Evolutionary conservation across 2,113 vertebrate genomes (phyloP).

Genomic region (Ptilonorhynchus violaceus): DNA sequence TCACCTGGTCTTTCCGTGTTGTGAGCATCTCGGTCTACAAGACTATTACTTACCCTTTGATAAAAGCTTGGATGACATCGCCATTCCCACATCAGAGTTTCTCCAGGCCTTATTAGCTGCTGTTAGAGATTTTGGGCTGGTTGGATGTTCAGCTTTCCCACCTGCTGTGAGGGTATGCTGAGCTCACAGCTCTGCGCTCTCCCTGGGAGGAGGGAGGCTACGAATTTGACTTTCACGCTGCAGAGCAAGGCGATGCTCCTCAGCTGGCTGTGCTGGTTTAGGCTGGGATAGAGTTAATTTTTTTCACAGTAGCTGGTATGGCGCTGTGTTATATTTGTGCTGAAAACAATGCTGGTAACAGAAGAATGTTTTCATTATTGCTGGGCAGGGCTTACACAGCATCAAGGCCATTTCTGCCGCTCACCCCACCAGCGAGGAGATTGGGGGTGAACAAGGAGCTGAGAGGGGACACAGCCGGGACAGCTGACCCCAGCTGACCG

Average conservation of each 20-base stretch:
- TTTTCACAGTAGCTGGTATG: neutral
- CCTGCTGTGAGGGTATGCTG: neutral
- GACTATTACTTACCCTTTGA: neutral
- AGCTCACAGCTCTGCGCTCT: neutral
- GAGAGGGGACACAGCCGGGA: neutral
- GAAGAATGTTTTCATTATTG: neutral
- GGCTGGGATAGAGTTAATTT: neutral
- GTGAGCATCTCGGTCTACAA: neutral
- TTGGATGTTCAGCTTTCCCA: neutral
- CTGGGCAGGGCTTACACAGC: neutral
- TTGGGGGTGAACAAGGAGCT: neutral
- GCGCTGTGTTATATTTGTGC: neutral
- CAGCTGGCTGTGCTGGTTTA: neutral
- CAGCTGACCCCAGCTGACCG: neutral
- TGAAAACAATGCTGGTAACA: neutral
- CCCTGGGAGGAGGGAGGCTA: neutral
- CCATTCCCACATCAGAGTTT: neutral
- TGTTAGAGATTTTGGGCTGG: neutral
- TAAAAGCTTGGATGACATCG: neutral
- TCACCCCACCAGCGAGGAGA: neutral
- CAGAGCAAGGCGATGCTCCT: neutral
- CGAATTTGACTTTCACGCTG: neutral
- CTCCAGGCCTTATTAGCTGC: neutral
- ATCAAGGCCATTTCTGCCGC: neutral
- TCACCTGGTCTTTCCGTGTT: rapidly evolving